A percentile compares a stretch with the other conserved stretches of the same genome.
phyloP scores from a whole-genome alignment of 1,140 invertebrate species.

The Bombus vancouverensis region DNA sequence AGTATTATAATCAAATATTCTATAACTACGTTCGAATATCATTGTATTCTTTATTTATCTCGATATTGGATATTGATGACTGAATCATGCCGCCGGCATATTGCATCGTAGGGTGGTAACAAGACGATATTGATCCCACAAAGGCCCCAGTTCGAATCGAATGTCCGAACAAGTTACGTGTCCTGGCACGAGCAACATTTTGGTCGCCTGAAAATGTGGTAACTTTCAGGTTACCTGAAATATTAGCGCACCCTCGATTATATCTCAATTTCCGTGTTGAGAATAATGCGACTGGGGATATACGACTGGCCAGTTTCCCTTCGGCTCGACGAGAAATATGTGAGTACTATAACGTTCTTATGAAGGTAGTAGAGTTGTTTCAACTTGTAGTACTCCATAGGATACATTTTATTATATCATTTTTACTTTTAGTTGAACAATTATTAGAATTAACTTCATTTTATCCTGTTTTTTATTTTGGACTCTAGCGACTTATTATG shows the following conservation, averaged over 20 bases:
- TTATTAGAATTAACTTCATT: no score
- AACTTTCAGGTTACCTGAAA: background rate
- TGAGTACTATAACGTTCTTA: slow-evolving; percentile 31
- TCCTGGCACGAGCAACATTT: background rate
- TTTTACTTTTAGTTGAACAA: no score
- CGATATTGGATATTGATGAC: background rate
- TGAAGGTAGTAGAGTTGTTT: no score
- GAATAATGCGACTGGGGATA: slow-evolving; percentile 34
- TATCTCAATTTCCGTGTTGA: background rate
- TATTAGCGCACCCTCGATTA: background rate
- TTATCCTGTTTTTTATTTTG: no score
- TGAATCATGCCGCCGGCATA: background rate
- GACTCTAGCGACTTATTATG: no score
- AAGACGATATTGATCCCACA: slow-evolving; percentile 59
- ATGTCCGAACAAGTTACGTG: slow-evolving; percentile 20
- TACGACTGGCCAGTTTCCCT: slow-evolving; percentile 3
- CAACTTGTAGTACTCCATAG: no score
- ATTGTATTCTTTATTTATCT: slow-evolving; percentile 31
- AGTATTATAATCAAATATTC: background rate
- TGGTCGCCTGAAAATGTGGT: background rate
- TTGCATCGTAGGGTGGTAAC: slow-evolving; percentile 22
- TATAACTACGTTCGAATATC: background rate
- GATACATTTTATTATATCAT: no score
- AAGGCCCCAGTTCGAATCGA: slow-evolving; percentile 20
- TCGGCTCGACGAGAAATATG: slow-evolving; percentile 13